These are phyloP conservation scores for human DNA, from an alignment of 2,113 vertebrate species.

Conservation along the genomic window GRCh38 chr1:59335001-59335500, in stretches of 20 bases:
- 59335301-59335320: not conserved
- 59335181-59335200: not conserved
- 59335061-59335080: not conserved
- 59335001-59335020: not conserved
- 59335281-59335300: not conserved
- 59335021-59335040: not conserved
- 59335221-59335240: not conserved
- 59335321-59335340: not conserved
- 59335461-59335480: conserved; percentile 30
- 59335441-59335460: not conserved
- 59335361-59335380: not conserved
- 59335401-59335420: not conserved
- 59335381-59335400: not conserved
- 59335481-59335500: not conserved
- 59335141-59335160: not conserved
- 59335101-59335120: not conserved
- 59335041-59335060: not conserved
- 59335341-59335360: not conserved
- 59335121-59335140: not conserved
- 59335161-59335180: not conserved
- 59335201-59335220: not conserved
- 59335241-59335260: not conserved
- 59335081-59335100: not conserved
- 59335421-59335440: not conserved
- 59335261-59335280: not conserved